Conservation (phyloP, 2,888 invertebrate species). For the Papilio protenor region DNA sequence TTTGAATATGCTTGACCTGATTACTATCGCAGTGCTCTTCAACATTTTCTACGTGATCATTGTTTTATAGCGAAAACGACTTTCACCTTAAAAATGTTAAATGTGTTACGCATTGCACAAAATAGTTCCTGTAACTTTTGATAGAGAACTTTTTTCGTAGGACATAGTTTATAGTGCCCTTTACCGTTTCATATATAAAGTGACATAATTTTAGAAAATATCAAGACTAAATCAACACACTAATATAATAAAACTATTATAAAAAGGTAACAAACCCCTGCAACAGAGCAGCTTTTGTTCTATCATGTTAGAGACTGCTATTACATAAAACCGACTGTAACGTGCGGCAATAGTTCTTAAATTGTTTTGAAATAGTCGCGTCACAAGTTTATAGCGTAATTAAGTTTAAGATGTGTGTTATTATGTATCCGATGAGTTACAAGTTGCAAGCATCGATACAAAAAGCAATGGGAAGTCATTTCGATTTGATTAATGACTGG, state of each 20-base stretch:
- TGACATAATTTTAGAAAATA: neutral
- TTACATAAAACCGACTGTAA: slow-evolving; percentile 21
- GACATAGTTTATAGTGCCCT: neutral
- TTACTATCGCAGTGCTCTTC: slow-evolving; percentile 50
- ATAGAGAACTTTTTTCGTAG: neutral
- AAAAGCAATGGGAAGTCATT: neutral
- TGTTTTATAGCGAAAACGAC: neutral
- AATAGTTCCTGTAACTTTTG: neutral
- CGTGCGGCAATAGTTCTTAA: neutral
- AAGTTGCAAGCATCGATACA: slow-evolving; percentile 43
- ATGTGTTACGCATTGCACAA: neutral
- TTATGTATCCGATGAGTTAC: slow-evolving; percentile 54
- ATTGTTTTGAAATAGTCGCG: neutral
- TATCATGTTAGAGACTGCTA: slow-evolving; percentile 48
- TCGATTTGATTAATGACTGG: neutral
- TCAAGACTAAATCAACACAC: neutral
- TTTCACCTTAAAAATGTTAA: neutral
- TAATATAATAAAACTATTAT: neutral
- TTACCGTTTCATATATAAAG: neutral
- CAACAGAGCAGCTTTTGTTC: slow-evolving; percentile 54
- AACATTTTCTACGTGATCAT: slow-evolving; percentile 23
- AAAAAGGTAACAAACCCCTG: slow-evolving; percentile 41
- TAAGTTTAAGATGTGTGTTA: slow-evolving; percentile 58
- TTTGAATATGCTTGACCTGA: slow-evolving; percentile 56
- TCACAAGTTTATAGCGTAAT: slow-evolving; percentile 57